phyloP scores from a whole-genome alignment of 2,888 invertebrate species.

The Zele albiditarsus region DNA sequence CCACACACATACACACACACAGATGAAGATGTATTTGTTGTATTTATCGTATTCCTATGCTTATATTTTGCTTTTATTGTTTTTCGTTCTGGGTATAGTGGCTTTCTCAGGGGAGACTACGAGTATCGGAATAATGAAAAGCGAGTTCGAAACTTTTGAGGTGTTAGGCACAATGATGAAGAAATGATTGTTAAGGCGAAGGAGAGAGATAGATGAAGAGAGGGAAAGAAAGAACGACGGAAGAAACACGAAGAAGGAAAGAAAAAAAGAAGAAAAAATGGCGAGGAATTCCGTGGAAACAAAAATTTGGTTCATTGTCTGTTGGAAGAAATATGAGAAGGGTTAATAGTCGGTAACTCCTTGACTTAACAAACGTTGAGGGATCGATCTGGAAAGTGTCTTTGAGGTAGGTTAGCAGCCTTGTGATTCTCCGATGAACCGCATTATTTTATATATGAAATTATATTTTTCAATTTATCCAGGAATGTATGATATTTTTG shows the following conservation, averaged over 20 bases:
- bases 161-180: neutral
- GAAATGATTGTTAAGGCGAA: conserved; percentile 31
- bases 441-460: neutral
- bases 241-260: neutral
- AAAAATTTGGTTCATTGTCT: neutral
- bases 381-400: neutral
- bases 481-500: neutral
- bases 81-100: neutral
- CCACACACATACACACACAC: conserved; percentile 43
- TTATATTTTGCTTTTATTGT: conserved; percentile 16
- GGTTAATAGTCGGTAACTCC: no score
- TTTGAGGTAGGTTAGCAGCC: neutral
- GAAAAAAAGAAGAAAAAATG: neutral
- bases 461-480: neutral
- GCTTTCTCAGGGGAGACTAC: conserved; percentile 25
- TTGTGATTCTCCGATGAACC: neutral
- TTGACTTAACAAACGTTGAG: no score
- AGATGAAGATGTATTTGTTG: conserved; percentile 32
- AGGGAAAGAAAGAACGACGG: neutral
- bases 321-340: neutral
- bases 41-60: conserved; percentile 31
- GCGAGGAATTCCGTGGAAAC: neutral
- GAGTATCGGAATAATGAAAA: conserved; percentile 61
- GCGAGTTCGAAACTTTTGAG: conserved; percentile 60
- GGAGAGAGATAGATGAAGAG: conserved; percentile 43